Conservation (phyloP, 2,888 invertebrate genomes). For the Synanthedon formicaeformis region DNA sequence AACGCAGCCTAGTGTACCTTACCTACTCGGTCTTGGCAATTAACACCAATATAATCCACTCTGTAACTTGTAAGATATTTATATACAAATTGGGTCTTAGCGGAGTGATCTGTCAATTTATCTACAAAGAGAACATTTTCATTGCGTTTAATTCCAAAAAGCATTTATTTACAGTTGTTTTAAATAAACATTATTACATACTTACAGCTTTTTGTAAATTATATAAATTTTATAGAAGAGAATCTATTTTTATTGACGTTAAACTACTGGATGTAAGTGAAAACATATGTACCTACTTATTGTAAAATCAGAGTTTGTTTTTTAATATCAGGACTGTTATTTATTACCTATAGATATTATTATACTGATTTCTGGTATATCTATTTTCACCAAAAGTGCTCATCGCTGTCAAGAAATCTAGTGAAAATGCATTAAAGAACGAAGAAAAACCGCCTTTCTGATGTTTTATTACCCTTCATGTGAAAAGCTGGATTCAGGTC, state of each 20-base stretch:
- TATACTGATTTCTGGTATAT: slow-evolving; percentile 34
- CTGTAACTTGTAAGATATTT: slow-evolving; percentile 63
- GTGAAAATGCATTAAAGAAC: slow-evolving; percentile 72
- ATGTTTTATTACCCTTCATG: slow-evolving; percentile 18
- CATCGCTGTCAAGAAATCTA: slow-evolving; percentile 76
- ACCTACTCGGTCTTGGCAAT: slow-evolving; percentile 55
- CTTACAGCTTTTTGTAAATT: slow-evolving; percentile 61
- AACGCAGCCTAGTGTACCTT: slow-evolving; percentile 50
- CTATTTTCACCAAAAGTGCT: slow-evolving; percentile 79
- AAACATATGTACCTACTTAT: slow-evolving; percentile 17
- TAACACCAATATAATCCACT: slow-evolving; percentile 62
- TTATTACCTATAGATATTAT: slow-evolving; percentile 30
- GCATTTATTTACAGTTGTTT: slow-evolving; percentile 66
- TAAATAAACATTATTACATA: slow-evolving; percentile 30
- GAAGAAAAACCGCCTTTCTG: slow-evolving; percentile 49
- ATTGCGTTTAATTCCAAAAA: slow-evolving; percentile 60
- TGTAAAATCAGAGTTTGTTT: slow-evolving; percentile 40
- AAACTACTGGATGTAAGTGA: slow-evolving; percentile 53
- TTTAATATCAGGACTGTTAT: slow-evolving; percentile 57
- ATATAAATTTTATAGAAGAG: slow-evolving; percentile 71
- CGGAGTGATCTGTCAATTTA: slow-evolving; percentile 67
- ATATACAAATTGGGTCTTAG: slow-evolving; percentile 64
- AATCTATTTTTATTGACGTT: slow-evolving; percentile 69
- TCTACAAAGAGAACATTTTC: slow-evolving; percentile 49
- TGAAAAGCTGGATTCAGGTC: neutral